Evolutionary conservation across 2,113 vertebrate genomes (phyloP), one percentile per base, ranked within the genome.

Genomic region (Asarcornis scutulata): DNA sequence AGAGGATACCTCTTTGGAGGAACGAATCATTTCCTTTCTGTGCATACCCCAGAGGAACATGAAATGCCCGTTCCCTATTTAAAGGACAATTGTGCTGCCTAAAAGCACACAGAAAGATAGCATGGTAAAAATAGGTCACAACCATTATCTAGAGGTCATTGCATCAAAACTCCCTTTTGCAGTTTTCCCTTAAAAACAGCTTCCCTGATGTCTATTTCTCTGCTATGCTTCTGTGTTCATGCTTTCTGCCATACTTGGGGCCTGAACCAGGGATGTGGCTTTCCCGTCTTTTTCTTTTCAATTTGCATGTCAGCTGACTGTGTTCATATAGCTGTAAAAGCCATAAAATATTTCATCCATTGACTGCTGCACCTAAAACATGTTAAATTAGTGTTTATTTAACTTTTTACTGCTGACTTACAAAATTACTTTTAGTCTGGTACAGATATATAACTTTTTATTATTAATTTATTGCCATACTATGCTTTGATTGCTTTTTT

Each of bases 401-500:
- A 95, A 95, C 91, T 94, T 96, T 93, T 97, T 94, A 95, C 93
- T 93, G 88, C 91, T 94, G 95, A 94, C 79, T 96, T 94, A 94
- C 78, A 80, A 91, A 95, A 97, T 97, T 96, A 95, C 87, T 96
- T 97, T 95, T 78, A 95, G 79, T 88, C 95, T 96, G 95, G 82
- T 96, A 93, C 94, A 82, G 73, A 81, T 95, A 96, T 96, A 97
- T 93, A 96, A 80, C 93, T 97, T 97, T 91, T 83, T 79, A 64
- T 78, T 78, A 86, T 96, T 96, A 95, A 97, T 97, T 97, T 97
- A 96, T 95, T 85, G 73, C 90, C 66, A 2, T 77, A 77, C 85
- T 95, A 69, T 92, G 67, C 84, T 97, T 86, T 98, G 94, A 97
- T 97, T 97, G 91, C 97, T 96, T 95, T 96, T 97, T 93, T 97